phyloP scores from a whole-genome alignment of 2,888 invertebrate genomes.

The Cheilosia vernalis region DNA sequence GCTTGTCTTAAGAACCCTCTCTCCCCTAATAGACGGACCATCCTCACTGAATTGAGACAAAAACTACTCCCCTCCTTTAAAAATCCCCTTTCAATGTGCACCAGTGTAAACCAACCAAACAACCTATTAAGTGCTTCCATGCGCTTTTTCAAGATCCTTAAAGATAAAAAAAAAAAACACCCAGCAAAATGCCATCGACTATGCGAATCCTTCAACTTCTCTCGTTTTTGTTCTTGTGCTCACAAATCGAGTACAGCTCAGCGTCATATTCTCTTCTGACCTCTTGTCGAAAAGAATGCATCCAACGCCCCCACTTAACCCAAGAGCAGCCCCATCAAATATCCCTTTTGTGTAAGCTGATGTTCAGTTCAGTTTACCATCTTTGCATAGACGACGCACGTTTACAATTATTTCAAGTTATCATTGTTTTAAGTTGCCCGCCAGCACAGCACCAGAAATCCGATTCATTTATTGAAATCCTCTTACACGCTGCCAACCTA shows the following conservation, averaged over 20 bases:
- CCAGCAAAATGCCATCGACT: no score
- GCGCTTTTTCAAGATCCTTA: constrained; percentile 21
- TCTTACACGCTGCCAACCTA: constrained; percentile 18
- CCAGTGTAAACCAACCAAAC: constrained; percentile 44
- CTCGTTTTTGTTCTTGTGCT: not conserved
- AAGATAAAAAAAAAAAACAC: constrained; percentile 3
- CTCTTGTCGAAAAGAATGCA: constrained; percentile 30
- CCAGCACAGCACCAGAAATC: constrained; percentile 3
- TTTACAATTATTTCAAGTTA: constrained; percentile 39
- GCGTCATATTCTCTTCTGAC: constrained; percentile 42
- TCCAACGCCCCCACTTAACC: not conserved
- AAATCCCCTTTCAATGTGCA: constrained; percentile 33
- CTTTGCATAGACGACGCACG: not conserved
- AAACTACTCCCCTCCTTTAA: constrained; percentile 33
- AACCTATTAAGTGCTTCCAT: constrained; percentile 36
- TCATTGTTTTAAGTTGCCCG: constrained; percentile 44
- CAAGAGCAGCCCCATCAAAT: constrained; percentile 10
- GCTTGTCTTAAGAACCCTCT: not conserved
- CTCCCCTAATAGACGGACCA: not conserved
- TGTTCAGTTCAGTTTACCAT: not conserved
- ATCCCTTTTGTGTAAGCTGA: constrained; percentile 18
- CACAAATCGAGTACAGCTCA: constrained; percentile 1
- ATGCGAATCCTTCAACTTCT: constrained; percentile 43
- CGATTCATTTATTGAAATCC: constrained; percentile 32
- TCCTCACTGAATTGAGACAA: constrained; percentile 14